phyloP scores from a whole-genome alignment of 2,113 vertebrate species.

The Coryphaenoides rupestris region DNA sequence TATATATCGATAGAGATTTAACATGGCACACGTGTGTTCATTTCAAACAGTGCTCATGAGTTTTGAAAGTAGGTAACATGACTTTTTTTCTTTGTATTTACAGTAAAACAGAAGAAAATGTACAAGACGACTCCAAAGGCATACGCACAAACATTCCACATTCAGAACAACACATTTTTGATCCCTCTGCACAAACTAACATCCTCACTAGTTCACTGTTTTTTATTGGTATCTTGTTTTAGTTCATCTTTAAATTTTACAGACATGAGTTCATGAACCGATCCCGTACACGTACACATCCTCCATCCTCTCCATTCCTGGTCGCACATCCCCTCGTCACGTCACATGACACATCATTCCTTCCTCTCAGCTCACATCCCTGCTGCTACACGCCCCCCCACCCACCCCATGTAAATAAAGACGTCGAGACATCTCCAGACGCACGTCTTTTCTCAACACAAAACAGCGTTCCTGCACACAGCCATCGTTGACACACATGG shows the following conservation, averaged over 20 bases:
- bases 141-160: constrained; percentile 82
- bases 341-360: constrained; percentile 78
- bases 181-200: constrained; percentile 94
- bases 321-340: constrained; percentile 81
- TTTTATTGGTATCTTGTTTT: constrained; percentile 39
- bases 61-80: constrained; percentile 80
- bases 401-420: constrained; percentile 69
- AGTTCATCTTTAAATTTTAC: constrained; percentile 69
- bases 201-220: constrained; percentile 78
- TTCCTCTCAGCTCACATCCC: constrained; percentile 77
- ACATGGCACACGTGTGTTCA: constrained; percentile 80
- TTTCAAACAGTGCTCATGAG: constrained; percentile 88
- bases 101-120: constrained; percentile 88
- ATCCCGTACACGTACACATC: constrained; percentile 70
- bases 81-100: constrained; percentile 82
- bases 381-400: constrained; percentile 77
- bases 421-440: no score
- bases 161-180: constrained; percentile 82
- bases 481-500: constrained; percentile 33
- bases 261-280: constrained; percentile 74
- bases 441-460: constrained; percentile 25
- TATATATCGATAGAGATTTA: constrained; percentile 75
- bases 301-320: constrained; percentile 70
- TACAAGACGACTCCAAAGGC: constrained; percentile 91
- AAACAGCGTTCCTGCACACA: constrained; percentile 29